Evolutionary conservation across 2,888 invertebrate species (phyloP), one percentile per base, ranked within the genome.

Genomic region (Agrotis exclamationis): DNA sequence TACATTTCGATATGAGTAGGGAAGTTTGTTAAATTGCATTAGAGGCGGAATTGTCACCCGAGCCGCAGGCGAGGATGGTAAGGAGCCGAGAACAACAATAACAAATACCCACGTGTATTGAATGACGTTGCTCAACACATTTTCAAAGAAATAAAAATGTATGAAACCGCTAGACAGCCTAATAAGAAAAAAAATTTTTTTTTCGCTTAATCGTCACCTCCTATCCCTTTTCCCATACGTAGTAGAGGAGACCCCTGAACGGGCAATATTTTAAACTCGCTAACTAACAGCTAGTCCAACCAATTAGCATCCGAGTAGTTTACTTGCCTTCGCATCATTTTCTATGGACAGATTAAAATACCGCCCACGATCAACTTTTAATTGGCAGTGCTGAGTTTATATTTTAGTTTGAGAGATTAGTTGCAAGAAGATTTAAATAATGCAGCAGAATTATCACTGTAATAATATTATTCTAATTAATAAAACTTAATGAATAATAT

Each of bases 251-350:
- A 60, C 24, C 45, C 22, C 48, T 39, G 20, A 48, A 76, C 24
- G 56, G 24, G 56, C 6, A 57, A 87, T 89, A 88, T 88, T 89
- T 88, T 85, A 86, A 85, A 79, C 82, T 82, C 70, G 75, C 75
- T 74, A 79, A 76, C 82, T 63, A 63, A 53, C 65, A 70, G 53
- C 62, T 82, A 76, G 75, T 85, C 83, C 79, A 74, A 77, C 85
- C 87, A 90, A 90, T 89, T 89, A 90, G 82, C 81, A 76, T 83
- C 86, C 85, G 85, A 84, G 73, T 77, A 68, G 79, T 86, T 87
- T 77, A 47, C 82, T 86, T 48, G 33, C 78, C 84, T 39, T 11
- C 11, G 39, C 39, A 39, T 82, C 79, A 84, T 82, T 86, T 78
- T 75, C 70, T 62, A 83, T 74, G 63, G 78, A 85, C 84, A 82